Evolutionary conservation across 2,888 invertebrate species (phyloP).

Genomic region (Agrochola lychnidis): DNA sequence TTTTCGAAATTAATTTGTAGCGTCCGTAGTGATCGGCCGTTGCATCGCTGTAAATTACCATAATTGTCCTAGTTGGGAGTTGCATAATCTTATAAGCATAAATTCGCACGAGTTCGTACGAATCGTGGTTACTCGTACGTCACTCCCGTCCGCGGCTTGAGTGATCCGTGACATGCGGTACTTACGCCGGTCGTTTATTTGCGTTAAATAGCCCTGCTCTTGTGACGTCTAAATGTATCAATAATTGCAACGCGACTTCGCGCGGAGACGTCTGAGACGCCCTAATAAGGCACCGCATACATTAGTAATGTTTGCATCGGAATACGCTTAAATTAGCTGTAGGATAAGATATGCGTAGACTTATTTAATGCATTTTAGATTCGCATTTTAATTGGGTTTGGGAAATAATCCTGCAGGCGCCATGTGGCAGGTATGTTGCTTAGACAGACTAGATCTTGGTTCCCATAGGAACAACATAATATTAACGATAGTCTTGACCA

Average conservation of each 20-base stretch:
- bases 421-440: conserved; percentile 1
- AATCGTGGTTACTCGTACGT: conserved; percentile 44
- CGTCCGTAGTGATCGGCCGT: too few relatives aligned
- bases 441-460: background rate
- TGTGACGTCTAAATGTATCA: conserved; percentile 61
- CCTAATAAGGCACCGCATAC: conserved; percentile 44
- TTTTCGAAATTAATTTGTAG: too few relatives aligned
- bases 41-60: too few relatives aligned
- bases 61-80: too few relatives aligned
- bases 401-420: conserved; percentile 3
- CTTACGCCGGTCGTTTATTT: conserved; percentile 66
- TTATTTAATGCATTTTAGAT: conserved; percentile 50
- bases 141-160: conserved; percentile 43
- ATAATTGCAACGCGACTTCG: conserved; percentile 55
- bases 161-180: conserved; percentile 66
- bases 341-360: conserved; percentile 30
- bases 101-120: conserved; percentile 9
- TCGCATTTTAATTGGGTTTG: conserved; percentile 28
- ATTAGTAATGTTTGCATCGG: conserved; percentile 41
- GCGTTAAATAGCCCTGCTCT: conserved; percentile 56
- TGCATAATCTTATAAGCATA: background rate
- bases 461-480: conserved; percentile 1
- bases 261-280: conserved; percentile 44
- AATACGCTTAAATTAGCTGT: conserved; percentile 37
- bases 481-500: background rate